Percentiles rank a stretch among this genome's conserved stretches.
Conservation (phyloP, 2,888 invertebrate species). For the Caenorhabditis sp. region DNA sequence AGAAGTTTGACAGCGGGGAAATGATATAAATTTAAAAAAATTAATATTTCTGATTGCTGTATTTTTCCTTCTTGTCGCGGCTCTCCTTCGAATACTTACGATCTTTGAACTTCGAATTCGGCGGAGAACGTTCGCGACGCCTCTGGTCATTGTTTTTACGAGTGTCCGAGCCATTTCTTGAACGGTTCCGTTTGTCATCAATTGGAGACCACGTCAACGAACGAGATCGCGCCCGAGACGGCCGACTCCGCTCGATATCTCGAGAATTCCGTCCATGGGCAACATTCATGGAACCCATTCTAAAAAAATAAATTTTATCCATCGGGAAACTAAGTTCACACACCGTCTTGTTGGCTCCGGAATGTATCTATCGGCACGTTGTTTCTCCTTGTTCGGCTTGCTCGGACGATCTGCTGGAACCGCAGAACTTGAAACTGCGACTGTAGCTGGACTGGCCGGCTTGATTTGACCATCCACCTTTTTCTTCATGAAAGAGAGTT, state of each 20-base stretch:
- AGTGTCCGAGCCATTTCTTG: background rate
- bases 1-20: too few species aligned
- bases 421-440: too few species aligned
- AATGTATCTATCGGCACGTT: conserved; percentile 36
- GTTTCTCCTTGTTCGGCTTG: conserved; percentile 49
- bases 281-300: too few species aligned
- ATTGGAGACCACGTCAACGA: conserved; percentile 28
- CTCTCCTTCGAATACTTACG: too few species aligned
- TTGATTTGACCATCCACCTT: conserved; percentile 18
- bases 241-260: too few species aligned
- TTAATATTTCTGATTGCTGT: too few species aligned
- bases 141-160: too few species aligned
- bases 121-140: too few species aligned
- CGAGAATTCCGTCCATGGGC: too few species aligned
- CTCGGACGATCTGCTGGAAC: conserved; percentile 15
- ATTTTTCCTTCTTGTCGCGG: too few species aligned
- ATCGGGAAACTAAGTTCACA: background rate
- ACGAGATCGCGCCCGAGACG: conserved; percentile 5
- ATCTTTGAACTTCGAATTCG: too few species aligned
- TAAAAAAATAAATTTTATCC: background rate
- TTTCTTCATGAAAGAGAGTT: conserved; percentile 27
- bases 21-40: too few species aligned
- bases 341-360: conserved; percentile 34
- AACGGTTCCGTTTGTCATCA: background rate
- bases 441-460: background rate